Evolutionary conservation across 2,888 invertebrate species (phyloP).

Genomic region (Tenthredo notha): DNA sequence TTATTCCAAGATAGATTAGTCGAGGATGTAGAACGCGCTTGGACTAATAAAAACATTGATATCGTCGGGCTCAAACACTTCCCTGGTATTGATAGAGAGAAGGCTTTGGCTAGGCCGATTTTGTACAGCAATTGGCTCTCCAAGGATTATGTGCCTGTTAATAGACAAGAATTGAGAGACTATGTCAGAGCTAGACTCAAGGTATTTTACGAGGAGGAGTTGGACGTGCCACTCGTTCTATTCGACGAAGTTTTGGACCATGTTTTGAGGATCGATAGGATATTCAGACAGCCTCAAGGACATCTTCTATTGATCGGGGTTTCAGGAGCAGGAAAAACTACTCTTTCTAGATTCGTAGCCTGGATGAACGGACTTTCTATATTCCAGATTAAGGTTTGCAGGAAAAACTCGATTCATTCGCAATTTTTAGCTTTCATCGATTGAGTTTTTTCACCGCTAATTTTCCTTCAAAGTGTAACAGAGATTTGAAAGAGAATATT

Average conservation of each 20-base stretch:
- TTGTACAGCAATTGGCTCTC: constrained; percentile 99
- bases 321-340: constrained; percentile 99
- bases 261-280: constrained; percentile 98
- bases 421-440: not conserved
- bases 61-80: constrained; percentile 96
- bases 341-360: constrained; percentile 98
- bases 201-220: constrained; percentile 99
- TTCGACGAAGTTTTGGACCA: constrained; percentile 99
- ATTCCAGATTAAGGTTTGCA: constrained; percentile 96
- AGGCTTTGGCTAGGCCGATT: constrained; percentile 95
- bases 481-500: no score
- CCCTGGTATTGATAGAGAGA: constrained; percentile 91
- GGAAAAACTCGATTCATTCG: not conserved
- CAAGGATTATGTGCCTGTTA: constrained; percentile 98
- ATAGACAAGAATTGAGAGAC: constrained; percentile 95
- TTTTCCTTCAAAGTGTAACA: no score
- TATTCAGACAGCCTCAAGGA: constrained; percentile 99
- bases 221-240: constrained; percentile 98
- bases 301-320: constrained; percentile 98
- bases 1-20: constrained; percentile 98
- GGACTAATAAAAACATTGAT: constrained; percentile 99
- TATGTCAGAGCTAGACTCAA: constrained; percentile 98
- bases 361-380: constrained; percentile 99
- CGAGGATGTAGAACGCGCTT: constrained; percentile 94
- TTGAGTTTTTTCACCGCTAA: no score